These are phyloP conservation scores for Kuschelorhynchus macadamiae DNA, from an alignment of 2,888 invertebrate genomes.

Conservation along the genomic window DNA sequence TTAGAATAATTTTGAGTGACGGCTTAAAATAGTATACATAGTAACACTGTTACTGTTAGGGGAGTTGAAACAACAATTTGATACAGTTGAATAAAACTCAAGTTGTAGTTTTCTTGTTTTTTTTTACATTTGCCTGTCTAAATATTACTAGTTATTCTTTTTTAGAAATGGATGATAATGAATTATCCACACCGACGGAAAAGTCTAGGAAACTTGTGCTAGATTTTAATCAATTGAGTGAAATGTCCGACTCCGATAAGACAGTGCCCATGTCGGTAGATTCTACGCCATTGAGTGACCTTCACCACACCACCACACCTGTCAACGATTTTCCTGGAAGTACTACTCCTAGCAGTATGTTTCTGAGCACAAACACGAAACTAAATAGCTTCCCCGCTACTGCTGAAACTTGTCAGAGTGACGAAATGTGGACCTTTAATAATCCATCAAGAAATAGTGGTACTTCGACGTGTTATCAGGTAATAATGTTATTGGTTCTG, in stretches of 20 bases:
- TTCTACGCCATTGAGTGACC: conserved; percentile 64
- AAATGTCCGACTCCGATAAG: conserved; percentile 50
- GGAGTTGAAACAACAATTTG: no score
- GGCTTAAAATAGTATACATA: no score
- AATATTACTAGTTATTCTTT: no score
- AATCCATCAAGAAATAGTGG: conserved; percentile 7
- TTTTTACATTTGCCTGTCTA: no score
- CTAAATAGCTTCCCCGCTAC: conserved; percentile 58
- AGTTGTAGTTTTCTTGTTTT: no score
- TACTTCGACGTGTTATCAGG: conserved; percentile 31
- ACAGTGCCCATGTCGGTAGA: conserved; percentile 66
- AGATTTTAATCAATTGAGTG: conserved; percentile 55
- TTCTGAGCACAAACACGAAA: conserved; percentile 54
- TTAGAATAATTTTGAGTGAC: no score
- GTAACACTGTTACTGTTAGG: no score
- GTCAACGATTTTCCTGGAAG: conserved; percentile 47
- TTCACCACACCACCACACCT: conserved; percentile 51
- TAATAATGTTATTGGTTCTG: neutral
- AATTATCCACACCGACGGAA: conserved; percentile 40
- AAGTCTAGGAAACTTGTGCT: conserved; percentile 57
- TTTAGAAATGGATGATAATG: conserved; percentile 24
- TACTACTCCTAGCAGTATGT: conserved; percentile 54
- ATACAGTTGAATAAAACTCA: no score
- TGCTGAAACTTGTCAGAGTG: conserved; percentile 70
- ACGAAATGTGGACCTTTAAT: conserved; percentile 61